A percentile compares a stretch with the other conserved stretches of the same genome.
phyloP scores from a whole-genome alignment of 2,888 invertebrate species.

The Palloptera scutellata region DNA sequence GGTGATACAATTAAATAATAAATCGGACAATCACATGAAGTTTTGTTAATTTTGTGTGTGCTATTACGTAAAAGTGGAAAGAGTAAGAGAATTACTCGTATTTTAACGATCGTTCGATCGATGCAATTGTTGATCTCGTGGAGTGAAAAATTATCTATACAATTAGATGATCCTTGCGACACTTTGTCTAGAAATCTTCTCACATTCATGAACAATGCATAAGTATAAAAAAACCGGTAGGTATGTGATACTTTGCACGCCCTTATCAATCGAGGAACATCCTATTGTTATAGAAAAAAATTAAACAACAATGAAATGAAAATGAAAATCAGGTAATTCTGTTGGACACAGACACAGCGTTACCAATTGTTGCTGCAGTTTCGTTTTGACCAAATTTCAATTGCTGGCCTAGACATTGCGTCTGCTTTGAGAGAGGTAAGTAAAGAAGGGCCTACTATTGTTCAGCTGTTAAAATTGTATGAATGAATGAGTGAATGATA shows the following conservation, averaged over 20 bases:
- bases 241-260: constrained; percentile 61
- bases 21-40: neutral
- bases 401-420: constrained; percentile 46
- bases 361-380: constrained; percentile 8
- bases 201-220: constrained; percentile 39
- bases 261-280: constrained; percentile 59
- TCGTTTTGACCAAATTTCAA: constrained; percentile 3
- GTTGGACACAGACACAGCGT: neutral
- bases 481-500: too few relatives aligned
- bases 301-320: constrained; percentile 3
- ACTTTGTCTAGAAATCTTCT: constrained; percentile 56
- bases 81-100: neutral
- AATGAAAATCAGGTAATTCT: neutral
- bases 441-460: constrained; percentile 35
- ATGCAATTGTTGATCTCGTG: constrained; percentile 18
- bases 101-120: neutral
- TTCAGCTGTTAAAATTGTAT: neutral
- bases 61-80: too few relatives aligned
- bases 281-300: constrained; percentile 49
- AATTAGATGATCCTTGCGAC: constrained; percentile 29
- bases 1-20: neutral
- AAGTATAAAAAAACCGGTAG: constrained; percentile 29
- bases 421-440: constrained; percentile 37
- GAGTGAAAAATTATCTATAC: constrained; percentile 36
- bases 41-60: neutral